Evolutionary conservation across 2,888 invertebrate genomes (phyloP).

Genomic region (Callosobruchus maculatus): DNA sequence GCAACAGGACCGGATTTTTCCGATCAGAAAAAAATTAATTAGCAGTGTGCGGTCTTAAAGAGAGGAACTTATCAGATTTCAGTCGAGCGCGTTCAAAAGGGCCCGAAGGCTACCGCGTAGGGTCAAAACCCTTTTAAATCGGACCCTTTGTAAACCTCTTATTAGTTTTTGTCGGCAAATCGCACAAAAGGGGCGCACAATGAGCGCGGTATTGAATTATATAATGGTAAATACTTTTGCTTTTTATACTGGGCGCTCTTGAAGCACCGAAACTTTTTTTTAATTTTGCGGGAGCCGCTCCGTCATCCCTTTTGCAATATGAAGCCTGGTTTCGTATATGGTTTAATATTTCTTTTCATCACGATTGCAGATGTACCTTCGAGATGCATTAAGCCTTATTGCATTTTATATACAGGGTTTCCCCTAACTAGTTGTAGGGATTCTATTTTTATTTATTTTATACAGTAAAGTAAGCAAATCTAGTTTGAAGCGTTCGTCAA

Average conservation of each 20-base stretch:
- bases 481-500: no score
- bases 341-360: background rate
- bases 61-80: slow-evolving; percentile 32
- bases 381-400: background rate
- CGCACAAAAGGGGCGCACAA: slow-evolving; percentile 37
- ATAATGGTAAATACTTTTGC: slow-evolving; percentile 24
- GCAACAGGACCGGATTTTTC: background rate
- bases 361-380: background rate
- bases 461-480: no score
- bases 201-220: slow-evolving; percentile 32
- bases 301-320: slow-evolving; percentile 6
- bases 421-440: no score
- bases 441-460: no score
- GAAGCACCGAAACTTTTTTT: background rate
- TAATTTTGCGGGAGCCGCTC: background rate
- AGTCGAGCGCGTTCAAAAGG: slow-evolving; percentile 29
- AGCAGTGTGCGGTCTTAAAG: slow-evolving; percentile 1
- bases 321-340: background rate
- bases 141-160: slow-evolving; percentile 38
- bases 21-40: background rate
- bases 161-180: slow-evolving; percentile 38
- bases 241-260: background rate
- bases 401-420: background rate
- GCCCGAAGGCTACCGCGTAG: slow-evolving; percentile 31
- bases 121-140: slow-evolving; percentile 37